These are phyloP conservation scores for Epinotia ramella DNA, from an alignment of 2,888 invertebrate genomes.

Conservation along the genomic window DNA sequence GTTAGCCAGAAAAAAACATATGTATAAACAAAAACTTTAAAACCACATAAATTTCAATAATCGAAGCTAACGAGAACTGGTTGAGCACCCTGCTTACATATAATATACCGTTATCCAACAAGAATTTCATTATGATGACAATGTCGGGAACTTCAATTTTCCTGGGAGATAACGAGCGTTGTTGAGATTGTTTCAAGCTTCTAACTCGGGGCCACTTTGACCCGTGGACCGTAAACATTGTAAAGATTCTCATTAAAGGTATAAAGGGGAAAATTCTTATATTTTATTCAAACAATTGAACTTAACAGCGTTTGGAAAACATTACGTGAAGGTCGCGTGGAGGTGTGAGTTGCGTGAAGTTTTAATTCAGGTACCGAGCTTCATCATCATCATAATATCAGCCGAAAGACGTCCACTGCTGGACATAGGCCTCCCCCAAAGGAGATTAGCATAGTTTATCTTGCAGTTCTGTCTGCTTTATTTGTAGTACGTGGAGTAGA, in stretches of 20 bases:
- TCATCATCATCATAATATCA: neutral
- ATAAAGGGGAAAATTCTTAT: slow-evolving; percentile 68
- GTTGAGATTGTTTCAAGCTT: slow-evolving; percentile 75
- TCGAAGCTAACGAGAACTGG: slow-evolving; percentile 14
- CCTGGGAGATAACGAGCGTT: slow-evolving; percentile 74
- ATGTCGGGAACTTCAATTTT: slow-evolving; percentile 77
- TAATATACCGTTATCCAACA: slow-evolving; percentile 59
- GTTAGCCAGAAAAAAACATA: no score
- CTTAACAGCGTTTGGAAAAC: slow-evolving; percentile 44
- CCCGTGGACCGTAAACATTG: slow-evolving; percentile 76
- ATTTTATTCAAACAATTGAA: slow-evolving; percentile 58
- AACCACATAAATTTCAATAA: neutral
- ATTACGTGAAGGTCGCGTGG: slow-evolving; percentile 33
- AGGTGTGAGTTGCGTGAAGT: slow-evolving; percentile 16
- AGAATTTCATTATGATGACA: slow-evolving; percentile 82
- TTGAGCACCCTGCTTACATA: slow-evolving; percentile 30
- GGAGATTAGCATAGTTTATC: no score
- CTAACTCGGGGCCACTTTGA: slow-evolving; percentile 77
- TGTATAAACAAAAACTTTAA: no score
- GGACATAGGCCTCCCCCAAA: no score
- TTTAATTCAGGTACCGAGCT: neutral
- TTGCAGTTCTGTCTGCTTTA: no score
- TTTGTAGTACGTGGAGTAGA: no score
- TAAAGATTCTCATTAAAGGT: slow-evolving; percentile 74
- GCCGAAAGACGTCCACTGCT: no score